phyloP scores from a whole-genome alignment of 2,797 vertebrate species.

The Mus caroli region DNA sequence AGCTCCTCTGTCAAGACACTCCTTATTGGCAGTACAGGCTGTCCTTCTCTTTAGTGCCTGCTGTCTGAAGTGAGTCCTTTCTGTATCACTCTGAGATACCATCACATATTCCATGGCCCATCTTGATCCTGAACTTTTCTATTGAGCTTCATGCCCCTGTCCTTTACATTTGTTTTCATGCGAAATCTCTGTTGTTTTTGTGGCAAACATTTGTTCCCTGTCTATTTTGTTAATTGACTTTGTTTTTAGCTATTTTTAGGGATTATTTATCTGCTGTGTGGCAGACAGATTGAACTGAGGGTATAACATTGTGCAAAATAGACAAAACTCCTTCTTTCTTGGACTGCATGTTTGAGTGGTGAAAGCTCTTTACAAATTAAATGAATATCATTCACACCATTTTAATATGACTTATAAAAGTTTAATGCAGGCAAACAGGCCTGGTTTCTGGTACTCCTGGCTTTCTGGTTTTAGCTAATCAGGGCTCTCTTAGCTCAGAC shows the following conservation, averaged over 20 bases:
- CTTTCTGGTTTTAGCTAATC: not conserved
- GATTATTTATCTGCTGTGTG: not conserved
- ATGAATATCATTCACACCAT: not conserved
- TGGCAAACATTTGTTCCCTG: constrained; percentile 47
- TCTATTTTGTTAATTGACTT: constrained; percentile 19
- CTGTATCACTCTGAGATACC: not conserved
- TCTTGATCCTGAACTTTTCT: constrained; percentile 1
- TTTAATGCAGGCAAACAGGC: not conserved
- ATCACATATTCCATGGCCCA: not conserved
- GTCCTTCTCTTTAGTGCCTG: not conserved
- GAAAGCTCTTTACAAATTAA: constrained; percentile 5
- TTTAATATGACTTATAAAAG: constrained; percentile 12
- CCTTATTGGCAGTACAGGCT: not conserved
- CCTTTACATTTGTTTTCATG: constrained; percentile 19
- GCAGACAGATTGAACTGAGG: not conserved
- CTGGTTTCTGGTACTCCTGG: not conserved
- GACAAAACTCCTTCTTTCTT: not conserved
- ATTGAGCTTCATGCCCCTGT: not conserved
- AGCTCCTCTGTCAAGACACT: not conserved
- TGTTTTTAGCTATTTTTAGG: constrained; percentile 3
- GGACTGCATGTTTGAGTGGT: not conserved
- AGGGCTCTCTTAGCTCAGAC: not conserved
- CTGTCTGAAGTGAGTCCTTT: not conserved
- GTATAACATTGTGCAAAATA: not conserved
- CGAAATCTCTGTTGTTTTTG: constrained; percentile 8